Conservation (phyloP, 1,140 invertebrate genomes). For the Cotesia vestalis region DNA sequence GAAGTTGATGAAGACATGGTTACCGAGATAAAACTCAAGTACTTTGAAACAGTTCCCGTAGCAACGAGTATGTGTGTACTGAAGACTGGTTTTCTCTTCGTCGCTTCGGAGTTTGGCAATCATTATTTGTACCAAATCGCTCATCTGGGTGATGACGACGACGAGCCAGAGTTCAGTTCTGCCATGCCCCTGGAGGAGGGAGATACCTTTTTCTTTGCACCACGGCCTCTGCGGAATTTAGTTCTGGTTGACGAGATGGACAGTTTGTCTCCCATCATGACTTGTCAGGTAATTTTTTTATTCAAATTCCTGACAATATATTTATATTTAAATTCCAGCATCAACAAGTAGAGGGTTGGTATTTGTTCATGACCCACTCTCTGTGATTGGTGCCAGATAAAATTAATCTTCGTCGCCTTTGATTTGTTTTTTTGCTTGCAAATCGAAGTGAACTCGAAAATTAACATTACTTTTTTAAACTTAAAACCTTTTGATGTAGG, state of each 20-base stretch:
- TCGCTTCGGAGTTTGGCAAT: constrained; percentile 99
- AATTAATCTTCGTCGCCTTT: constrained; percentile 60
- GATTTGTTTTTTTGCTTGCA: constrained; percentile 51
- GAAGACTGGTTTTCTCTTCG: constrained; percentile 98
- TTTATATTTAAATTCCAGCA: constrained; percentile 38
- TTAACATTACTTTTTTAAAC: constrained; percentile 43
- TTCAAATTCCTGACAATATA: constrained; percentile 9
- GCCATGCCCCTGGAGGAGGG: constrained; percentile 98
- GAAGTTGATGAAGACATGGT: constrained; percentile 98
- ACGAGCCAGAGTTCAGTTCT: constrained; percentile 98
- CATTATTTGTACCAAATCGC: constrained; percentile 99
- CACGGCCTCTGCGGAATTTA: constrained; percentile 92
- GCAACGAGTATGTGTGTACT: constrained; percentile 96
- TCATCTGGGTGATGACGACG: constrained; percentile 98
- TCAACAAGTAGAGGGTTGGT: constrained; percentile 51
- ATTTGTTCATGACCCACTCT: constrained; percentile 38
- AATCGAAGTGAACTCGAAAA: constrained; percentile 58
- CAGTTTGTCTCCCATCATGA: constrained; percentile 93
- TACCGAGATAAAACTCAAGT: constrained; percentile 98
- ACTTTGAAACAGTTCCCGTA: constrained; percentile 99
- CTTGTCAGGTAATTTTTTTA: constrained; percentile 75
- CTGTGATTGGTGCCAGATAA: constrained; percentile 53
- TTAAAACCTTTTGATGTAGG: background rate
- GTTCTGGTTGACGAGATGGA: constrained; percentile 98
- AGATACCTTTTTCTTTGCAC: constrained; percentile 99